These are phyloP conservation scores for Scortum barcoo DNA, from an alignment of 2,113 vertebrate genomes.

Conservation along the genomic window DNA sequence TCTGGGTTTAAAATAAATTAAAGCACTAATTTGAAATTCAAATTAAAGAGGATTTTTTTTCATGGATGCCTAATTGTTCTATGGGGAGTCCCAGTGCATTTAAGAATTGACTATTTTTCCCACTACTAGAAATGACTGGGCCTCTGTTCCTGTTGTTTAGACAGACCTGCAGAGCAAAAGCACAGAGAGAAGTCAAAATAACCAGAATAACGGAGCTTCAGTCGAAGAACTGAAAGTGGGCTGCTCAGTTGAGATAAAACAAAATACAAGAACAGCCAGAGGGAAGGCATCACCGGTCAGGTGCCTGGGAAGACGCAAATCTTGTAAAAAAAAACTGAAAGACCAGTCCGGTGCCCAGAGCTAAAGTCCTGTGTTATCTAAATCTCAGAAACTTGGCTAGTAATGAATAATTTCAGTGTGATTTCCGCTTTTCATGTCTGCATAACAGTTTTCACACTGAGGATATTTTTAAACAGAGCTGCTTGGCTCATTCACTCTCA, in stretches of 20 bases:
- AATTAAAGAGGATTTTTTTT: not conserved
- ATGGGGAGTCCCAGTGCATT: not conserved
- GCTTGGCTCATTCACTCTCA: conserved; percentile 1
- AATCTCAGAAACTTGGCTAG: not conserved
- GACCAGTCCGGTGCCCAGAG: conserved; percentile 8
- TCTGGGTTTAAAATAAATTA: not conserved
- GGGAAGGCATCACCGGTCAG: conserved; percentile 59
- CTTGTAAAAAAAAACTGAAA: conserved; percentile 61
- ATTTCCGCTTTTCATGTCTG: not conserved
- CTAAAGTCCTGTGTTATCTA: not conserved
- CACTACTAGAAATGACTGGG: not conserved
- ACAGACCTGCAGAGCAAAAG: conserved; percentile 4
- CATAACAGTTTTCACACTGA: no score
- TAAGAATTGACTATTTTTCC: not conserved
- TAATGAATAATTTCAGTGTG: conserved; percentile 12
- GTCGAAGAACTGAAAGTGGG: conserved; percentile 43
- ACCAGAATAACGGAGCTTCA: conserved; percentile 28
- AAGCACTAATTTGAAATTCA: not conserved
- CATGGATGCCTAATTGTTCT: not conserved
- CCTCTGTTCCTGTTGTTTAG: not conserved
- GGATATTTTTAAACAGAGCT: not conserved
- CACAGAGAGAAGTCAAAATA: conserved; percentile 39
- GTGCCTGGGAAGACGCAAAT: conserved; percentile 44
- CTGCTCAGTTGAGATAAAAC: conserved; percentile 57
- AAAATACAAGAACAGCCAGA: conserved; percentile 59